Evolutionary conservation across 1,140 invertebrate genomes (phyloP), one percentile per base, ranked within the genome.

Genomic region (Drosophila ananassae): DNA sequence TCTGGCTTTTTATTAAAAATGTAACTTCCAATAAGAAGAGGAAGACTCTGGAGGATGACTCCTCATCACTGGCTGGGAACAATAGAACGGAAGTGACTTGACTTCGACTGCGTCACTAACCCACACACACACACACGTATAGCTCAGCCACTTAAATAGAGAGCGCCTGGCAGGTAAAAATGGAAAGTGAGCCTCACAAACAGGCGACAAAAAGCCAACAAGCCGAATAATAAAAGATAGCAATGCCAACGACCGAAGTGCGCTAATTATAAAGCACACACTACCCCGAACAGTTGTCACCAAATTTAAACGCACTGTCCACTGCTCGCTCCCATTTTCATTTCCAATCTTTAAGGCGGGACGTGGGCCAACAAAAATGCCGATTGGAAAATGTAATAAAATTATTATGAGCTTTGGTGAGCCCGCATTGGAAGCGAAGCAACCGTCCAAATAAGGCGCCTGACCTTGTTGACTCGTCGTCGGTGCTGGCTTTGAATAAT

Each of bases 81-180:
- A 87, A 89, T 89, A 89, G 84, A 89, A 89, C 83, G 83, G 84
- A 89, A 89, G 83, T 83, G 68, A 75, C 78, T 76, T 60, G 32
- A 8, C 32, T 34, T 34, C 9, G 67, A 77, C 77, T 79, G 77
- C 73, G 82, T 87, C 82, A 87, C 63, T 79, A 37, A 37, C 34
- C 1, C 59, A 55, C 66, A 66, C 59, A 17, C 17, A 17, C 17
- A 17, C 17, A 17, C 17, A 17, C 17, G 1, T 7, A 7, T 5
- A 17, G 41, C 17, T 13, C 17, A 17, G n/a, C n/a, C 56, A 58
- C 32, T 30, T 22, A 21, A 9, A 22, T 34, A 58, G 72, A 75
- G 72, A 57, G 72, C 58, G 79, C 64, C 71, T 59, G 62, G 60
- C 76, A 87, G 79, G 83, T 89, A 67, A 89, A 87, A 87, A 87